These are phyloP conservation scores for Acleris laterana DNA, from an alignment of 2,888 invertebrate genomes.

Conservation along the genomic window DNA sequence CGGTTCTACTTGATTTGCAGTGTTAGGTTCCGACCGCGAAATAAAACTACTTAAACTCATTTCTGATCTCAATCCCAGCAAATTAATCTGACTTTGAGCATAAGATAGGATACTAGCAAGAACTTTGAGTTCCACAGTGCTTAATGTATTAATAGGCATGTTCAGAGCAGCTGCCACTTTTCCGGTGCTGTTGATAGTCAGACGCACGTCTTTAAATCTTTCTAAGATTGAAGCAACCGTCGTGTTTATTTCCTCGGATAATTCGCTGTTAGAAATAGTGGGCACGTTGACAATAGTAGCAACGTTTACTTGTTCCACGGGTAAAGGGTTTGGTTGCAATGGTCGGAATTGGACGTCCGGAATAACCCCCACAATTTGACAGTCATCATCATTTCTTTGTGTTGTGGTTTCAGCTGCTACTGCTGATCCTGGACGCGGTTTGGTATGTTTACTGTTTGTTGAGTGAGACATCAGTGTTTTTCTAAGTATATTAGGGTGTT, in stretches of 20 bases:
- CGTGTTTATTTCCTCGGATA: slow-evolving; percentile 23
- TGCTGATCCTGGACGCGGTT: background rate
- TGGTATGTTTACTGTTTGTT: background rate
- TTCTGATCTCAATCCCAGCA: slow-evolving; percentile 19
- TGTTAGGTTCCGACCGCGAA: slow-evolving; percentile 8
- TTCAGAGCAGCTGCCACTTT: slow-evolving; percentile 42
- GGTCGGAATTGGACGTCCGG: background rate
- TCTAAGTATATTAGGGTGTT: no score
- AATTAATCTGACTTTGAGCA: slow-evolving; percentile 44
- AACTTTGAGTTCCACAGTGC: slow-evolving; percentile 45
- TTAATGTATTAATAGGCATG: slow-evolving; percentile 41
- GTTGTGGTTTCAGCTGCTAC: background rate
- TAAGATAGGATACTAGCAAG: slow-evolving; percentile 45
- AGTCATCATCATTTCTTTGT: slow-evolving; percentile 14
- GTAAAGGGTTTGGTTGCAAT: background rate
- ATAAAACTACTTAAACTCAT: slow-evolving; percentile 28
- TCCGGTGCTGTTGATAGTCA: slow-evolving; percentile 41
- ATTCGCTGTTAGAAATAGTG: background rate
- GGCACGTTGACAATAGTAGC: background rate
- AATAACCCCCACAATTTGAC: slow-evolving; percentile 17
- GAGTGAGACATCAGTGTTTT: background rate
- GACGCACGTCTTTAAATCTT: slow-evolving; percentile 44
- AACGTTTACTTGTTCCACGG: background rate
- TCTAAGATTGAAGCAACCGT: slow-evolving; percentile 40
- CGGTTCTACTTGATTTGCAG: no score